These are phyloP conservation scores for Galaxea fascicularis DNA, from an alignment of 92 coral and sea anemone species.

Conservation along the genomic window DNA sequence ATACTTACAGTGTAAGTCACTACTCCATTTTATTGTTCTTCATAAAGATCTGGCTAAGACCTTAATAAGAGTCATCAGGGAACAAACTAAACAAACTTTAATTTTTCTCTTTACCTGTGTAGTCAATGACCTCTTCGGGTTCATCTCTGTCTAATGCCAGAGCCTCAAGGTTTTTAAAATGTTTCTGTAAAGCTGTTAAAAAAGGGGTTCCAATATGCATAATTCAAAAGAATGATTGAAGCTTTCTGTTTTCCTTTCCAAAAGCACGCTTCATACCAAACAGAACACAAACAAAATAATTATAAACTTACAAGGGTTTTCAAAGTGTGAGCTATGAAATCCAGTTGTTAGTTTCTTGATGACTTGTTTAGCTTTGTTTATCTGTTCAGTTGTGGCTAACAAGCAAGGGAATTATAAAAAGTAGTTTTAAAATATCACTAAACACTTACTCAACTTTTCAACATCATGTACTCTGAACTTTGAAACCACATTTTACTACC, in stretches of 20 bases:
- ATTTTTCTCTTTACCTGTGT: slow-evolving; percentile 70
- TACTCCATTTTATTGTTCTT: too few relatives aligned
- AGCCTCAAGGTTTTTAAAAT: slow-evolving; percentile 91
- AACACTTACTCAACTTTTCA: too few relatives aligned
- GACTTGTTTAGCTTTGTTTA: slow-evolving; percentile 88
- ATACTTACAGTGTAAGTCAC: too few relatives aligned
- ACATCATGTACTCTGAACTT: too few relatives aligned
- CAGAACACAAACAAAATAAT: not conserved
- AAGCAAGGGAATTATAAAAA: not conserved
- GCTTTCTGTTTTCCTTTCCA: too few relatives aligned
- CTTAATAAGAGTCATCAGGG: not conserved
- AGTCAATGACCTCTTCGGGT: slow-evolving; percentile 84
- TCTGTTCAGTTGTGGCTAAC: slow-evolving; percentile 85
- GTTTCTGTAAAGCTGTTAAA: slow-evolving; percentile 89
- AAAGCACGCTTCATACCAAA: too few relatives aligned
- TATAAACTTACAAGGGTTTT: slow-evolving; percentile 90
- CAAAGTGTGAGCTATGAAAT: slow-evolving; percentile 78
- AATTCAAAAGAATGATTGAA: too few relatives aligned
- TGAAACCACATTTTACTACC: too few relatives aligned
- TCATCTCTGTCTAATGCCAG: slow-evolving; percentile 94
- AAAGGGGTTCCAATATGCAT: not conserved
- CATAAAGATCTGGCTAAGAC: not conserved
- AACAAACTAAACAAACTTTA: not conserved
- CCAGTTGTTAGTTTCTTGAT: slow-evolving; percentile 79
- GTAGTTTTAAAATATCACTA: too few relatives aligned